phyloP scores from a whole-genome alignment of 1,140 invertebrate genomes.

The Bombus cullumanus region DNA sequence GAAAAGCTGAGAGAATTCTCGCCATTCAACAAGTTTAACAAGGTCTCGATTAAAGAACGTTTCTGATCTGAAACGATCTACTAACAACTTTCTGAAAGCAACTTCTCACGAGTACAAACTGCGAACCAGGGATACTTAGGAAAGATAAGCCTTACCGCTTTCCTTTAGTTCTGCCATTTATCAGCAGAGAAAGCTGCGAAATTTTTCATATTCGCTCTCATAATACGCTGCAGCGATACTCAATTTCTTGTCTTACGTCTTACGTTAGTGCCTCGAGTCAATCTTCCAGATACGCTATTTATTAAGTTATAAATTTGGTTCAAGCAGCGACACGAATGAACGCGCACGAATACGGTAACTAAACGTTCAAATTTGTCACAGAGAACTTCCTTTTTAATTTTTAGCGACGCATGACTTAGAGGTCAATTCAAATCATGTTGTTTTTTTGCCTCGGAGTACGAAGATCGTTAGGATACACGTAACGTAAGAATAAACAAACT shows the following conservation, averaged over 20 bases:
- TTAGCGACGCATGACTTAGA: too few relatives aligned
- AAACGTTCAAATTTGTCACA: too few relatives aligned
- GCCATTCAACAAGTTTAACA: conserved; percentile 17
- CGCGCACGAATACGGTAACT: too few relatives aligned
- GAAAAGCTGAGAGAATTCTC: conserved; percentile 6
- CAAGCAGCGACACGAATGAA: too few relatives aligned
- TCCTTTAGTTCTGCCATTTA: background rate
- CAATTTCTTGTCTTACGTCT: too few relatives aligned
- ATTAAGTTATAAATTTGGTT: background rate
- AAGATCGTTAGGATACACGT: too few relatives aligned
- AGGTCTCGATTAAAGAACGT: background rate
- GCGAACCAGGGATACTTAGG: background rate
- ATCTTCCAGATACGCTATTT: too few relatives aligned
- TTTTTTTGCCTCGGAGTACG: too few relatives aligned
- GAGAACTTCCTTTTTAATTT: too few relatives aligned
- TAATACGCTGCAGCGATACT: background rate
- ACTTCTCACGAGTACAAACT: background rate
- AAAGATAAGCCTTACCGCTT: conserved; percentile 8
- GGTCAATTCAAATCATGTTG: too few relatives aligned
- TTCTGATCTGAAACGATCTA: conserved; percentile 10
- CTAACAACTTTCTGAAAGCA: conserved; percentile 19
- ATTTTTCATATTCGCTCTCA: background rate
- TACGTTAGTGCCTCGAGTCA: too few relatives aligned
- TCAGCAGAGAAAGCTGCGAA: background rate
- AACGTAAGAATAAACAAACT: too few relatives aligned